A percentile compares a stretch with the other conserved stretches of the same genome.
Evolutionary conservation across 2,113 vertebrate genomes (phyloP).

Genomic region (Xiphophorus hellerii): DNA sequence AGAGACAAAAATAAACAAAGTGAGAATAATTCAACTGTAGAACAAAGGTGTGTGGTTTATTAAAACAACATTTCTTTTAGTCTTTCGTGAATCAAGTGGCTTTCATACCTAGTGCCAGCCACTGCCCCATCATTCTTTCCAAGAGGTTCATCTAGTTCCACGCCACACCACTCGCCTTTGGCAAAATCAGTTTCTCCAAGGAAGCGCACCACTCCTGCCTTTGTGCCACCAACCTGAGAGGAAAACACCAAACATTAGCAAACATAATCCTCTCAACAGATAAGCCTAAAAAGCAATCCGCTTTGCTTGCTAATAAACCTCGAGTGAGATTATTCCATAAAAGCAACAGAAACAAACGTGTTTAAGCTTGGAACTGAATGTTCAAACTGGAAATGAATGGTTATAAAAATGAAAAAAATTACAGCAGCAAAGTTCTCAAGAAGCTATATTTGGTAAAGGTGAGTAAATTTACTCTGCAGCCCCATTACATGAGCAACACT

Average conservation of each 20-base stretch:
- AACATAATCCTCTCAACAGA: constrained; percentile 35
- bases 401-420: neutral
- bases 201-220: constrained; percentile 96
- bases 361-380: neutral
- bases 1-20: constrained; percentile 22
- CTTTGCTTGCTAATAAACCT: constrained; percentile 48
- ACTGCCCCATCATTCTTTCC: constrained; percentile 98
- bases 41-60: neutral
- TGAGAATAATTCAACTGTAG: constrained; percentile 4
- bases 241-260: constrained; percentile 21
- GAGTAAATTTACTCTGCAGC: constrained; percentile 38
- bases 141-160: constrained; percentile 95
- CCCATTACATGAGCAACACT: constrained; percentile 35
- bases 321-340: constrained; percentile 53
- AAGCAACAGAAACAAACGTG: constrained; percentile 19
- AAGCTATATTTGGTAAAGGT: constrained; percentile 11
- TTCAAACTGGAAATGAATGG: neutral
- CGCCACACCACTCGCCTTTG: constrained; percentile 98
- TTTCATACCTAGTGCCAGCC: constrained; percentile 91
- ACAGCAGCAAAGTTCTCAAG: constrained; percentile 10
- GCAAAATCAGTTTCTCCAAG: constrained; percentile 98
- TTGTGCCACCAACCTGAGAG: constrained; percentile 91
- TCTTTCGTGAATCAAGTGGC: neutral
- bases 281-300: constrained; percentile 35
- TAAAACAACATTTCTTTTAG: neutral